Evolutionary conservation across 2,797 vertebrate genomes (phyloP).

Genomic region (Podargus strigoides): DNA sequence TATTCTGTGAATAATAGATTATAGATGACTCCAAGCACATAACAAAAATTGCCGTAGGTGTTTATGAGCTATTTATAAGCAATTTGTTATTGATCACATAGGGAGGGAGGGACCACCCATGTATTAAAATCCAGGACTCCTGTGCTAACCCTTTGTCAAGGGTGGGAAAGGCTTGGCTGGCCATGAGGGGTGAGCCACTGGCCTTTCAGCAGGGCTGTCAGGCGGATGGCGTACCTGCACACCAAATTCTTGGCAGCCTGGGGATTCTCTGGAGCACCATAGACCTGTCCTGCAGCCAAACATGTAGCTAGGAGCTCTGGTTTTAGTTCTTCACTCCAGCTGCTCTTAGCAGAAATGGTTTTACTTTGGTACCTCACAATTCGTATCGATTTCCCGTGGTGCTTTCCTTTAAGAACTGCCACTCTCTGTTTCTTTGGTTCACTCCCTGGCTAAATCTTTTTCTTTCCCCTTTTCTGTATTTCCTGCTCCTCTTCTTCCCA

Average conservation of each 20-base stretch:
- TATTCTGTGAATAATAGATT: neutral
- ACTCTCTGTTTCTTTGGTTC: neutral
- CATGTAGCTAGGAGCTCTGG: neutral
- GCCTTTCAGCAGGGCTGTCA: neutral
- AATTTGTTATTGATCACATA: neutral
- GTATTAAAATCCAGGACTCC: neutral
- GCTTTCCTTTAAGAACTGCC: neutral
- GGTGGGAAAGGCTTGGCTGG: neutral
- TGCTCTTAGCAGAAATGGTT: neutral
- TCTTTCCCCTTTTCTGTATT: neutral
- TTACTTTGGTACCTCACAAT: neutral
- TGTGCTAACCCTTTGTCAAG: neutral
- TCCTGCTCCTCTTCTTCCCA: slow-evolving; percentile 36
- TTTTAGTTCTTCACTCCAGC: neutral
- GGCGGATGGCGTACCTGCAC: neutral
- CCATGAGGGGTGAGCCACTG: neutral
- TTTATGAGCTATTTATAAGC: neutral
- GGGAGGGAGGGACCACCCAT: neutral
- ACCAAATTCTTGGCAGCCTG: neutral
- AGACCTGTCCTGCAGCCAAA: neutral
- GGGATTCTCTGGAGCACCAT: neutral
- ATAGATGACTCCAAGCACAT: neutral
- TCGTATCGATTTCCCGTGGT: rapidly evolving
- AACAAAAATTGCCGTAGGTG: neutral
- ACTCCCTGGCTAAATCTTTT: neutral